phyloP scores from a whole-genome alignment of 2,113 vertebrate species.

The Phylloscopus whistleri region DNA sequence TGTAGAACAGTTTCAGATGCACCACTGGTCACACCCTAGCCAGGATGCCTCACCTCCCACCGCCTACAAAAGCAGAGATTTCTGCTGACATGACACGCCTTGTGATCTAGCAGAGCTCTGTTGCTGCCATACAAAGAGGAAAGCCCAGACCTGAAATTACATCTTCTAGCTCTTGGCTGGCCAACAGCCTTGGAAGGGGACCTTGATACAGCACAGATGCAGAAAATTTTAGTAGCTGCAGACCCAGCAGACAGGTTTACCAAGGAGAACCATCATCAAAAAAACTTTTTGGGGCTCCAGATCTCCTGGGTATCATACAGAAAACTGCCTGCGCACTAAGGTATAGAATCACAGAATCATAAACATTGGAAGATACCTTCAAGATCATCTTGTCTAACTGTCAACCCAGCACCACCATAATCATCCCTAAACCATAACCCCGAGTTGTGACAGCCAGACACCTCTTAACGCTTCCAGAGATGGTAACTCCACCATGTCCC shows the following conservation, averaged over 20 bases:
- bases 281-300: background rate
- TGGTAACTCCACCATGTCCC: rapidly evolving
- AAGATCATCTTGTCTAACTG: background rate
- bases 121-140: background rate
- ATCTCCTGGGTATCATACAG: background rate
- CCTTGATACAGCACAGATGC: background rate
- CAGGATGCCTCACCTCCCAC: background rate
- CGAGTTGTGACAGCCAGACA: background rate
- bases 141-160: background rate
- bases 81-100: background rate
- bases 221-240: background rate
- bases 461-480: background rate
- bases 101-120: background rate
- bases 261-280: background rate
- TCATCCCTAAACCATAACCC: background rate
- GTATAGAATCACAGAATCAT: background rate
- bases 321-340: background rate
- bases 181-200: background rate
- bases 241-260: background rate
- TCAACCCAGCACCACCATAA: background rate
- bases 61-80: background rate
- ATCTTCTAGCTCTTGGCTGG: background rate
- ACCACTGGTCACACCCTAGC: too few species aligned
- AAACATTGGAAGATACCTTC: background rate
- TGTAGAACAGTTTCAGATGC: background rate